These are phyloP conservation scores for Sebastes flavidus DNA, from an alignment of 2,797 vertebrate genomes.

Conservation along the genomic window DNA sequence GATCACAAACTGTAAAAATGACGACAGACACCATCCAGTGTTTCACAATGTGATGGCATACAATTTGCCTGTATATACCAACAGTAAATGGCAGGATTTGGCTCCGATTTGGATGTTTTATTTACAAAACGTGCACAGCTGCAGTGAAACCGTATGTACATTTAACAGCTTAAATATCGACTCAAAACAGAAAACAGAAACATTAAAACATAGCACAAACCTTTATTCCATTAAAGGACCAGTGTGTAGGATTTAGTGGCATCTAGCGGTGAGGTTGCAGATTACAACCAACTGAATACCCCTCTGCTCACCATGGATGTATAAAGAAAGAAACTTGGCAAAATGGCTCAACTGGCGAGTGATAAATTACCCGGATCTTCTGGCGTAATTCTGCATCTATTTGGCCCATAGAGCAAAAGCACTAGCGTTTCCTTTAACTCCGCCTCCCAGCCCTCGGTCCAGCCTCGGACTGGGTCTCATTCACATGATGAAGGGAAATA, in stretches of 20 bases:
- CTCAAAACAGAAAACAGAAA: slow-evolving; percentile 12
- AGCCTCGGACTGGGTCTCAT: too few relatives aligned
- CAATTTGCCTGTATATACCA: neutral
- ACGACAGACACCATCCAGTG: neutral
- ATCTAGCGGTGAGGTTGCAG: too few relatives aligned
- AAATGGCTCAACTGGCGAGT: too few relatives aligned
- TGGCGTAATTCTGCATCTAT: too few relatives aligned
- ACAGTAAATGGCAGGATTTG: slow-evolving; percentile 31
- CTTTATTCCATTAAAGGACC: slow-evolving; percentile 6
- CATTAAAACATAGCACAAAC: slow-evolving; percentile 32
- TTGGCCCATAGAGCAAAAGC: too few relatives aligned
- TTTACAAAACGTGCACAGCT: slow-evolving; percentile 59
- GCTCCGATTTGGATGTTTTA: slow-evolving; percentile 34
- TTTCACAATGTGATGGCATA: neutral
- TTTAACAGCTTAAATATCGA: slow-evolving; percentile 44
- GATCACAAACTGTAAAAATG: slow-evolving; percentile 6
- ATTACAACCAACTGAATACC: too few relatives aligned
- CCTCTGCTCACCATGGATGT: too few relatives aligned
- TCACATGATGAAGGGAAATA: too few relatives aligned
- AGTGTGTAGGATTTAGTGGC: neutral
- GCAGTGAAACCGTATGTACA: slow-evolving; percentile 35
- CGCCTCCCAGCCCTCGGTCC: too few relatives aligned
- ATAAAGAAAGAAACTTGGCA: too few relatives aligned
- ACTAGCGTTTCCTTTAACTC: too few relatives aligned
- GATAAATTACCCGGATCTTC: too few relatives aligned